These are phyloP conservation scores for Venustaconcha ellipsiformis DNA, from an alignment of 1,140 invertebrate species.

Conservation along the genomic window DNA sequence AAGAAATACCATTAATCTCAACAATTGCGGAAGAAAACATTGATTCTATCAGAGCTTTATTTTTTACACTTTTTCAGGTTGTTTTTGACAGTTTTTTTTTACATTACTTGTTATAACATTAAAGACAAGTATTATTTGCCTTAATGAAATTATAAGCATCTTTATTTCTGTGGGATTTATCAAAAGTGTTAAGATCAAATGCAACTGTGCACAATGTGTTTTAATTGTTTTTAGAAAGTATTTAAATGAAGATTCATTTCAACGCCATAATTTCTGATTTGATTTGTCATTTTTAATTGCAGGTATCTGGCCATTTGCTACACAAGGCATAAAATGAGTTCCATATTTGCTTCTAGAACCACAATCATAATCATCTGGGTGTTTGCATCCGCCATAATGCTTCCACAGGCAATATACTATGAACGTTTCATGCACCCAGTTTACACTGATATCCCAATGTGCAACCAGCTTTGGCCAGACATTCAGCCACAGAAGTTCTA, in stretches of 20 bases:
- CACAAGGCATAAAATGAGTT: conserved; percentile 90
- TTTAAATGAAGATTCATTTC: background rate
- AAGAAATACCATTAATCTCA: no score
- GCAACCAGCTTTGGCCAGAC: conserved; percentile 45
- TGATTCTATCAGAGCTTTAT: no score
- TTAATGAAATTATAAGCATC: conserved; percentile 92
- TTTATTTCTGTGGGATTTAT: conserved; percentile 77
- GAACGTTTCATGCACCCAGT: conserved; percentile 69
- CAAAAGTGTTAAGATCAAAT: background rate
- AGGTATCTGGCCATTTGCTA: conserved; percentile 96
- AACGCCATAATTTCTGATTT: no score
- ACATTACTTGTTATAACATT: conserved; percentile 52
- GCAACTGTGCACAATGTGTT: background rate
- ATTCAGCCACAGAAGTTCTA: conserved; percentile 82
- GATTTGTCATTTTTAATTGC: conserved; percentile 45
- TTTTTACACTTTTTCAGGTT: no score
- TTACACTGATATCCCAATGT: conserved; percentile 36
- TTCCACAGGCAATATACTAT: conserved; percentile 91
- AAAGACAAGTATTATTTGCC: conserved; percentile 90
- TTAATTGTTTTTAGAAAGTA: background rate
- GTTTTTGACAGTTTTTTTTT: no score
- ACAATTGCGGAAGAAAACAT: no score
- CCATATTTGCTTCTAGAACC: conserved; percentile 85
- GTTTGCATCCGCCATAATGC: conserved; percentile 84
- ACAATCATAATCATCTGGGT: conserved; percentile 94